Percentiles rank a stretch among this genome's conserved stretches.
phyloP scores from a whole-genome alignment of 2,797 vertebrate species.

The Channa striata region DNA sequence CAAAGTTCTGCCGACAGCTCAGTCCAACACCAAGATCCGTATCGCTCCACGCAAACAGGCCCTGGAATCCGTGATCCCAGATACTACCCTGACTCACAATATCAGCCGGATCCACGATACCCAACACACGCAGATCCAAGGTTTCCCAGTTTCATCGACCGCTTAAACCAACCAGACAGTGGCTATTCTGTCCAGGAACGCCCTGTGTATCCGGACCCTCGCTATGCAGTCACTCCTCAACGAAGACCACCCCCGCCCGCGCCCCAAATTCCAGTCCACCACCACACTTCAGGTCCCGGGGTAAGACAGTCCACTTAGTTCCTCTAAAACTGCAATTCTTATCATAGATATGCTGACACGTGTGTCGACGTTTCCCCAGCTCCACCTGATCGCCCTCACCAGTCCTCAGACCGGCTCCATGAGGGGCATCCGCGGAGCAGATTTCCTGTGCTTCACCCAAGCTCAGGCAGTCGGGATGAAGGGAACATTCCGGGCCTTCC shows the following conservation, averaged over 20 bases:
- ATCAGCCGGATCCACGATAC: slow-evolving; percentile 61
- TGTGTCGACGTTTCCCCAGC: slow-evolving; percentile 75
- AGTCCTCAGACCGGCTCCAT: slow-evolving; percentile 87
- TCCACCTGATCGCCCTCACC: slow-evolving; percentile 94
- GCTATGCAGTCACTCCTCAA: slow-evolving; percentile 57
- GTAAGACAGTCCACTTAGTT: slow-evolving; percentile 55
- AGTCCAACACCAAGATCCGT: slow-evolving; percentile 23
- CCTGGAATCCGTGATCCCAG: slow-evolving; percentile 24
- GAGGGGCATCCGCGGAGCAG: slow-evolving; percentile 90
- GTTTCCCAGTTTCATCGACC: slow-evolving; percentile 74
- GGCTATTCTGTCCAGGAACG: slow-evolving; percentile 42
- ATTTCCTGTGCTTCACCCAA: slow-evolving; percentile 94
- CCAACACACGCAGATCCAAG: slow-evolving; percentile 69
- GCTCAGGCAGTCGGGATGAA: slow-evolving; percentile 90
- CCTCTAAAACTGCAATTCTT: background rate
- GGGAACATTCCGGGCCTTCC: slow-evolving; percentile 94
- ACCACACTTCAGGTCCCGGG: slow-evolving; percentile 73
- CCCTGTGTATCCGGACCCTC: slow-evolving; percentile 45
- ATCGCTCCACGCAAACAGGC: slow-evolving; percentile 7
- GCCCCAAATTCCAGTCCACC: slow-evolving; percentile 63
- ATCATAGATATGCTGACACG: background rate
- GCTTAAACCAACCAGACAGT: slow-evolving; percentile 63
- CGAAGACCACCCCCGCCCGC: slow-evolving; percentile 59
- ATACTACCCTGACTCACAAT: slow-evolving; percentile 26
- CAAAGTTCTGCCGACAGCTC: slow-evolving; percentile 37